phyloP scores from a whole-genome alignment of 2,888 invertebrate genomes.

The Diarsia rubi region DNA sequence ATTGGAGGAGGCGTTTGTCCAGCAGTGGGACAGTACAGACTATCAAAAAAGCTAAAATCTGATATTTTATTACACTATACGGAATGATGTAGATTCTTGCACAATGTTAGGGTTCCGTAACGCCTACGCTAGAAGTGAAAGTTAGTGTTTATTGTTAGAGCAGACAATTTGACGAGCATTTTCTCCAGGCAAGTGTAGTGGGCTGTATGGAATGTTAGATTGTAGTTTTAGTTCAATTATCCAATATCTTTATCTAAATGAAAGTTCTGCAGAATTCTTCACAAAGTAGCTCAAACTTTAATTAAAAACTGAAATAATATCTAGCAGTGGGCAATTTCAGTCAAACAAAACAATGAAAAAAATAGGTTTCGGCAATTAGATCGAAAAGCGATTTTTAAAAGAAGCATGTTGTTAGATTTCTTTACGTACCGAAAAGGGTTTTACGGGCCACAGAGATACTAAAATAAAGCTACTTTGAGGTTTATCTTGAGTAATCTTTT shows the following conservation, averaged over 20 bases:
- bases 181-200: conserved; percentile 16
- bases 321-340: background rate
- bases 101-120: conserved; percentile 38
- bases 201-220: conserved; percentile 23
- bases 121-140: conserved; percentile 37
- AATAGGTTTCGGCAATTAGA: no score
- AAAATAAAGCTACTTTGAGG: background rate
- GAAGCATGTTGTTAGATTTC: background rate
- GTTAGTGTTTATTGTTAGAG: conserved; percentile 42
- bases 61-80: background rate
- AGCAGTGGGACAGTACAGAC: no score
- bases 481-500: background rate
- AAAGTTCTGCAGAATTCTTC: background rate
- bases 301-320: no score
- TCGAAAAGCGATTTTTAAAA: background rate
- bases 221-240: conserved; percentile 3
- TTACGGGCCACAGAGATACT: background rate
- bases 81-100: conserved; percentile 24
- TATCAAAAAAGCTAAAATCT: background rate
- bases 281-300: background rate
- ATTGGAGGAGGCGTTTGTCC: no score
- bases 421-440: background rate
- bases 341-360: no score
- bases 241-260: background rate
- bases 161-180: conserved; percentile 18